These are phyloP conservation scores for Ostrea edulis DNA, from an alignment of 1,140 invertebrate genomes.

Conservation along the genomic window DNA sequence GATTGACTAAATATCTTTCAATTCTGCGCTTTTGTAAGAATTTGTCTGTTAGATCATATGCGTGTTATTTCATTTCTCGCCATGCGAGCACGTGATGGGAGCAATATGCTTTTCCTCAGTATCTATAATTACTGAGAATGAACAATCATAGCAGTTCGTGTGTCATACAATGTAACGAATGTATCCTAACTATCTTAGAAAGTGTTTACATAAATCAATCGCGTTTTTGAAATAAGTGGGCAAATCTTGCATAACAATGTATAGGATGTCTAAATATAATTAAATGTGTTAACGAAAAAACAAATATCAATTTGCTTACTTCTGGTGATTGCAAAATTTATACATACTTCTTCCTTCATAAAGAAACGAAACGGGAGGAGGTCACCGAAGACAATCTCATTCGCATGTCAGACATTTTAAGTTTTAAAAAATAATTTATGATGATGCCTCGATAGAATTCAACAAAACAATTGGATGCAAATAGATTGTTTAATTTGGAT, in stretches of 20 bases:
- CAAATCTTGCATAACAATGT: neutral
- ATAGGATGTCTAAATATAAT: neutral
- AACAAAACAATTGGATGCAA: no score
- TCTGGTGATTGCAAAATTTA: no score
- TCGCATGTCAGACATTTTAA: no score
- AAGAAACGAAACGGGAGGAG: no score
- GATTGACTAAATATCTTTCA: slow-evolving; percentile 20
- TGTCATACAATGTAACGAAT: neutral
- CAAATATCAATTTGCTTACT: no score
- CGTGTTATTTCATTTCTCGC: slow-evolving; percentile 27
- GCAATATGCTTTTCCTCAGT: slow-evolving; percentile 1
- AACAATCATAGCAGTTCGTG: neutral
- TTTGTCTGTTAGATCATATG: neutral
- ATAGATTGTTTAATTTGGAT: no score
- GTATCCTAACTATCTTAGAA: neutral
- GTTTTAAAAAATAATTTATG: no score
- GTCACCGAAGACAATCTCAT: no score
- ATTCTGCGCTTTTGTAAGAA: neutral
- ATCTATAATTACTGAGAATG: neutral
- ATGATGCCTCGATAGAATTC: no score
- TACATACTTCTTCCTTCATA: no score
- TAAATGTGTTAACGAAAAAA: neutral
- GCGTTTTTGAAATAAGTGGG: neutral
- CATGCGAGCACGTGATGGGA: neutral
- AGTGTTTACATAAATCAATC: neutral